Conservation (phyloP, 2,113 vertebrate genomes). For the Etheostoma spectabile region DNA sequence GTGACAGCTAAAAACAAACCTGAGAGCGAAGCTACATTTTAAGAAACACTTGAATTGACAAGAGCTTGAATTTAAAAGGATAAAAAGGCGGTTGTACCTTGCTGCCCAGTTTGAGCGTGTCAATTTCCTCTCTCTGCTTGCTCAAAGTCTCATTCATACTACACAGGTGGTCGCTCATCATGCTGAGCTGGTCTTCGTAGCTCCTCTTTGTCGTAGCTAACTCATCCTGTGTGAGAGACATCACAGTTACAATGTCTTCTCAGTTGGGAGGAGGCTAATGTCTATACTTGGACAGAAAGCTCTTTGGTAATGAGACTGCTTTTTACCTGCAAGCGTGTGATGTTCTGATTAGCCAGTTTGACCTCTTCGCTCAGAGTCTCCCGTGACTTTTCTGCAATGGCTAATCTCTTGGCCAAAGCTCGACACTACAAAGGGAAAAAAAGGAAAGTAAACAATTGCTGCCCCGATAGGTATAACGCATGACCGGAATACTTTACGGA, state of each 20-base stretch:
- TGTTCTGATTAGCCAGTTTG: constrained; percentile 89
- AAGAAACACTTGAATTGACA: not conserved
- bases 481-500: not conserved
- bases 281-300: not conserved
- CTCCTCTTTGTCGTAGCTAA: constrained; percentile 96
- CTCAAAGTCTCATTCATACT: constrained; percentile 98
- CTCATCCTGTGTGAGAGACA: constrained; percentile 88
- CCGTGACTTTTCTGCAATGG: constrained; percentile 92
- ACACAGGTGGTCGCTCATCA: constrained; percentile 99
- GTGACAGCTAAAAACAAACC: constrained; percentile 24
- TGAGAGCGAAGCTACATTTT: not conserved
- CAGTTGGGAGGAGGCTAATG: not conserved
- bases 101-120: constrained; percentile 91
- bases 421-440: constrained; percentile 87
- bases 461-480: not conserved
- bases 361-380: constrained; percentile 88
- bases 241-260: not conserved
- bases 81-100: constrained; percentile 85
- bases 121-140: constrained; percentile 97
- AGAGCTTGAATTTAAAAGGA: constrained; percentile 3
- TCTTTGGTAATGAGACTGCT: not conserved
- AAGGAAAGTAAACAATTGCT: constrained; percentile 9
- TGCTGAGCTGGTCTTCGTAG: constrained; percentile 97
- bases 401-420: constrained; percentile 93
- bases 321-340: constrained; percentile 92